A percentile compares a stretch with the other conserved stretches of the same genome.
Evolutionary conservation across 2,888 invertebrate species (phyloP).

Genomic region (Gymnoscelis rufifasciata): DNA sequence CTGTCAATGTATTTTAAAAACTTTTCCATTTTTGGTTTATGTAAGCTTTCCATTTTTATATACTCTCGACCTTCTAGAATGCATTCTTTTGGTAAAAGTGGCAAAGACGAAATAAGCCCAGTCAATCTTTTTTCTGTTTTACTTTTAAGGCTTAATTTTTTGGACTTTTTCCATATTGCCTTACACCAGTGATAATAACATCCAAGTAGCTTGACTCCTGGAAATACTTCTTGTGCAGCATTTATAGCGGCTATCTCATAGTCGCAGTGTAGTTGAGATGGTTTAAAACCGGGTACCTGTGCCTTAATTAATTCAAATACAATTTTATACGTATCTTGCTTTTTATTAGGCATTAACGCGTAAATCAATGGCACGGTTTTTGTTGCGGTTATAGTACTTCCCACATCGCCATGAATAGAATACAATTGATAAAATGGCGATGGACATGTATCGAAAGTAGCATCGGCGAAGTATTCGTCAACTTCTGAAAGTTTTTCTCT

Average conservation of each 20-base stretch:
- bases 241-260: not conserved
- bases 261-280: not conserved
- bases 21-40: no score
- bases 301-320: not conserved
- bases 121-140: no score
- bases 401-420: not conserved
- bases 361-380: not conserved
- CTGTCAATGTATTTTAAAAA: no score
- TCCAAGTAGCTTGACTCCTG: not conserved
- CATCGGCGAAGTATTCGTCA: slow-evolving; percentile 1
- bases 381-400: not conserved
- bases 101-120: no score
- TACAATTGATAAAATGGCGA: not conserved
- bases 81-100: no score
- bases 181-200: not conserved
- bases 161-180: not conserved
- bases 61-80: no score
- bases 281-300: not conserved
- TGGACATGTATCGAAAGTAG: not conserved
- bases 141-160: no score
- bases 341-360: not conserved
- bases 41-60: no score
- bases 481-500: not conserved
- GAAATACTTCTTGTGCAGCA: not conserved
- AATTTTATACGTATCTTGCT: not conserved